These are phyloP conservation scores for Elysia crispata DNA, from an alignment of 2,888 invertebrate genomes.

Conservation along the genomic window DNA sequence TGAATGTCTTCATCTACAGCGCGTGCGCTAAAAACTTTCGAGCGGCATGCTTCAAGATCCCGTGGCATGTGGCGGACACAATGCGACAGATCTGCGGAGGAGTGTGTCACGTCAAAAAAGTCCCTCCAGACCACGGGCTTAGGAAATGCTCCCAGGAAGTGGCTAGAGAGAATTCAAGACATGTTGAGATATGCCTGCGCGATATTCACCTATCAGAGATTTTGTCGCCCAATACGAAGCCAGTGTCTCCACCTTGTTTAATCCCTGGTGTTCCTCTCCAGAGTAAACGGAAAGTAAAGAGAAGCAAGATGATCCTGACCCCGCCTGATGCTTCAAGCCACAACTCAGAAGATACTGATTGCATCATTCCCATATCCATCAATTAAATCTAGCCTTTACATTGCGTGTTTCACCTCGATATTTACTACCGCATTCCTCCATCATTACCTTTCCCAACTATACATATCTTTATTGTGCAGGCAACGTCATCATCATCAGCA, in stretches of 20 bases:
- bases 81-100: background rate
- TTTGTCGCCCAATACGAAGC: constrained; percentile 60
- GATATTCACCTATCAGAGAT: constrained; percentile 63
- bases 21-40: constrained; percentile 76
- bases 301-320: too few species aligned
- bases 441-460: too few species aligned
- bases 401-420: background rate
- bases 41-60: constrained; percentile 55
- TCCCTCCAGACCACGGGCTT: constrained; percentile 14
- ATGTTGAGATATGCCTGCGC: constrained; percentile 63
- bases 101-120: constrained; percentile 12
- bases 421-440: too few species aligned
- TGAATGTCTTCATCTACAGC: constrained; percentile 84
- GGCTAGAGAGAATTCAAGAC: constrained; percentile 56
- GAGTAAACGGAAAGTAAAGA: too few species aligned
- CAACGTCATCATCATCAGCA: too few species aligned
- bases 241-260: constrained; percentile 63
- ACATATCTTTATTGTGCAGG: too few species aligned
- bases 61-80: constrained; percentile 25
- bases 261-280: too few species aligned
- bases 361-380: too few species aligned
- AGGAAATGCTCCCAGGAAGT: constrained; percentile 39
- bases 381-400: background rate
- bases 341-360: background rate
- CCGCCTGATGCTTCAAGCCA: background rate